A percentile compares a stretch with the other conserved stretches of the same genome.
These are phyloP conservation scores for Peromyscus nudipes DNA, from an alignment of 2,797 vertebrate species.

Conservation along the genomic window DNA sequence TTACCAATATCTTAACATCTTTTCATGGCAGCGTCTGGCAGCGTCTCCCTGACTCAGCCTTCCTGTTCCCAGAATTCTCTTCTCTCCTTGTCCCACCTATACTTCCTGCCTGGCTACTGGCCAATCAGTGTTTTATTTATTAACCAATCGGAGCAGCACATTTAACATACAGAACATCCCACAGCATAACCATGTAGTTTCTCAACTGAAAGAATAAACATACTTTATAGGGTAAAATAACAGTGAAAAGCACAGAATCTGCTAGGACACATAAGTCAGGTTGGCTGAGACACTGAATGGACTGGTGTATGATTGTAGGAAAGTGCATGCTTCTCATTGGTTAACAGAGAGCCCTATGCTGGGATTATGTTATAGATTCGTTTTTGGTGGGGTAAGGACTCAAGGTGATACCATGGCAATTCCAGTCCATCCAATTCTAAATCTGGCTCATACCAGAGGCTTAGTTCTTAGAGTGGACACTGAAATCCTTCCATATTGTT, in stretches of 20 bases:
- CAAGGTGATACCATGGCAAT: neutral
- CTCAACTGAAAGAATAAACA: conserved; percentile 3
- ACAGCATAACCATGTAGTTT: neutral
- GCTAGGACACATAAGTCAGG: neutral
- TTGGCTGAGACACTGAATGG: neutral
- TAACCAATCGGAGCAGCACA: too few relatives aligned
- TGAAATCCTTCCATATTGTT: too few relatives aligned
- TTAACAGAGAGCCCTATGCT: neutral
- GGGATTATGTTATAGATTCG: neutral
- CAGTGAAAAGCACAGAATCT: neutral
- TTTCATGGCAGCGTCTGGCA: too few relatives aligned
- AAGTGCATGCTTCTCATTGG: conserved; percentile 15
- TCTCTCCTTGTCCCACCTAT: too few relatives aligned
- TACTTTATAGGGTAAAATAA: neutral
- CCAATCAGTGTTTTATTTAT: too few relatives aligned
- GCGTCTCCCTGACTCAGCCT: too few relatives aligned
- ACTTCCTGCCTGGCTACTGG: too few relatives aligned
- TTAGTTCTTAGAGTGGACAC: neutral
- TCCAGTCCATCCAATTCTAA: neutral
- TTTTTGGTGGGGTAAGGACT: neutral
- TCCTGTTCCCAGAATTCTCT: too few relatives aligned
- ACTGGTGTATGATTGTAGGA: neutral
- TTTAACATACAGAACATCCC: too few relatives aligned
- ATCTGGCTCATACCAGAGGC: neutral
- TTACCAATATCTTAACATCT: too few relatives aligned